Conservation (phyloP, 2,888 invertebrate genomes). For the Vesta saturnalis region DNA sequence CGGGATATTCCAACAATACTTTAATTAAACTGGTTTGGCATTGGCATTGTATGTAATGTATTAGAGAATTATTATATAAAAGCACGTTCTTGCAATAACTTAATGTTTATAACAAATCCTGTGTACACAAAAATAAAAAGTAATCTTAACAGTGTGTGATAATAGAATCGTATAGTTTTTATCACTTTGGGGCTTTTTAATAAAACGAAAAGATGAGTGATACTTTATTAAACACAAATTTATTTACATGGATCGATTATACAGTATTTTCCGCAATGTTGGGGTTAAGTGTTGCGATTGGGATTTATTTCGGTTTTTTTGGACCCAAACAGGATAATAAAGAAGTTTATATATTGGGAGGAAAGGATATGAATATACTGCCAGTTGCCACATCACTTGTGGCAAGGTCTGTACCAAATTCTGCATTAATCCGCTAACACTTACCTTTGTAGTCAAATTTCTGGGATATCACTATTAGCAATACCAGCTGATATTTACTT, state of each 20-base stretch:
- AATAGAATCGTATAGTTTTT: no score
- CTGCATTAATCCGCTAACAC: neutral
- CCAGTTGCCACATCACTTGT: neutral
- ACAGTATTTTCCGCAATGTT: slow-evolving; percentile 62
- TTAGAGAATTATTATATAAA: no score
- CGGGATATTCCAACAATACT: no score
- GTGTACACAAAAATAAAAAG: no score
- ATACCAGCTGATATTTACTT: slow-evolving; percentile 80
- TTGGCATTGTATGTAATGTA: no score
- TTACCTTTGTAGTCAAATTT: slow-evolving; percentile 70
- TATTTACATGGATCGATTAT: slow-evolving; percentile 64
- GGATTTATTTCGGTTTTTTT: slow-evolving; percentile 65
- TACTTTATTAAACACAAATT: no score
- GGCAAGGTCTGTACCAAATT: slow-evolving; percentile 48
- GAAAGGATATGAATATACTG: slow-evolving; percentile 69
- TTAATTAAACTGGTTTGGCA: no score
- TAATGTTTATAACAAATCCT: no score
- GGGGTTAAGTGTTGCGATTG: slow-evolving; percentile 63
- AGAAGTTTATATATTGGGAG: slow-evolving; percentile 64
- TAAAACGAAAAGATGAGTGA: no score
- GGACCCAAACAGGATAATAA: slow-evolving; percentile 66
- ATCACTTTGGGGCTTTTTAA: no score
- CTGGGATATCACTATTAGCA: slow-evolving; percentile 78
- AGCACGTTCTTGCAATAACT: no score
- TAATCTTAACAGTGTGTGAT: no score